Evolutionary conservation across 2,113 vertebrate species (phyloP), one percentile per base, ranked within the genome.

Genomic region (Danionella cerebrum): DNA sequence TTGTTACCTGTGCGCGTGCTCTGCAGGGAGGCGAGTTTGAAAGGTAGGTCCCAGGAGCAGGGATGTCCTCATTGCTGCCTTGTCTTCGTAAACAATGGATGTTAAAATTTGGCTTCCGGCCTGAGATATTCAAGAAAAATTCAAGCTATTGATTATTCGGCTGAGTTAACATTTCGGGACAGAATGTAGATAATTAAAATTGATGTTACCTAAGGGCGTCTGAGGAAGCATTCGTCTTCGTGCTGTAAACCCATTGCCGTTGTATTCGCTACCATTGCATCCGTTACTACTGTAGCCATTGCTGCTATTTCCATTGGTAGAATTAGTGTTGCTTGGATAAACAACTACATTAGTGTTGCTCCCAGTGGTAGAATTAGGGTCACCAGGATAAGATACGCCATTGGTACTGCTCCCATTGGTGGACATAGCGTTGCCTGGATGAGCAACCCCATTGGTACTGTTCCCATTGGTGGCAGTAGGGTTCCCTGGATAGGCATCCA

Each of bases 21-120:
- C 73, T 60, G 68, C 84, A 78, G 10, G 88, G 82, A 0, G 88
- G 82, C 0, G 86, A 72, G 33, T 88, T 88, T 36, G 89, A 91
- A 73, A 91, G 91, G 84, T 96, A 97, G 12, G 92, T 95, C 45
- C 93, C 93, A 0, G 94, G 93, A 41, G 92, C 90, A 0, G 94
- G 93, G 47, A 92, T 87, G 77, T 97, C 93, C 4, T 94, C 92
- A n/a, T 85, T 90, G 77, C 91, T 95, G 18, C 83, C 86, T 69
- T 93, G 93, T 22, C 88, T 83, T 73, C 86, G 87, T 79, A 97
- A 80, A 86, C 92, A 95, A 85, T 97, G 93, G 75, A 97, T 91
- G 68, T 87, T 91, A 73, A 96, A 95, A 1, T 91, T 87, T 0
- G 94, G 88, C 51, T 91, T 96, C 14, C 80, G 88, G 35, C 88